Base-by-base conservation (phyloP, 2,888 invertebrate species). In the Sialis lutaria region DNA sequence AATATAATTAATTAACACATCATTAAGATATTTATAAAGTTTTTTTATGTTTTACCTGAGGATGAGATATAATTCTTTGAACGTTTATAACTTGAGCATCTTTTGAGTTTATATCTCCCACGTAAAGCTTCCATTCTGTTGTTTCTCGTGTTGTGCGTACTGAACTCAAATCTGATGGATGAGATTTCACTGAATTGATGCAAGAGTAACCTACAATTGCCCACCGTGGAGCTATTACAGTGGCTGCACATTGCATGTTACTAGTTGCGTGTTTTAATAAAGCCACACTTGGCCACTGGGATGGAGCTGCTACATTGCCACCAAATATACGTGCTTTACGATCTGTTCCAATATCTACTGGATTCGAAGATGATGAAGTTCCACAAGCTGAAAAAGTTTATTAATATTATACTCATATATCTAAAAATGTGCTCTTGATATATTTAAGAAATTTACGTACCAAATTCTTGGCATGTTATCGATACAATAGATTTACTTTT, bases 271-370 rank as follows among this genome's bases (percentile, higher is more conserved):
- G 66, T 51, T 64, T 67, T 6, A 75, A 56, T 30, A 76, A 58
- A 12, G 71, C 70, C 1, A 77, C 64, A 45, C 72, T 74, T 1
- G 75, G 69, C 74, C 73, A 75, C 56, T 74, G 72, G 5, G 68
- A 68, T 49, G 66, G 64, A 6, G 67, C 63, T 5, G 65, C 66
- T 42, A 62, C 62, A 42, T 65, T 68, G 4, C 70, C 72, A 37
- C 71, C 72, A 4, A 67, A 67, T 35, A 71, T 63, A 52, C 71
- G 58, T 3, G 69, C 70, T 1, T 68, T 59, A 31, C 57, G 53
- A 57, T 46, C 46, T 5, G 40, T 12, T 22, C 22, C 22, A 22
- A 22, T 22, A 22, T 22, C 22, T 30, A 42, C 57, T 0, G 55
- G 48, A 37, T 62, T 59, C 9, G 58, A 50, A 5, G 59, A 55